Base-by-base conservation (phyloP, 92 coral and sea anemone genomes). In the Paramuricea clavata region DNA sequence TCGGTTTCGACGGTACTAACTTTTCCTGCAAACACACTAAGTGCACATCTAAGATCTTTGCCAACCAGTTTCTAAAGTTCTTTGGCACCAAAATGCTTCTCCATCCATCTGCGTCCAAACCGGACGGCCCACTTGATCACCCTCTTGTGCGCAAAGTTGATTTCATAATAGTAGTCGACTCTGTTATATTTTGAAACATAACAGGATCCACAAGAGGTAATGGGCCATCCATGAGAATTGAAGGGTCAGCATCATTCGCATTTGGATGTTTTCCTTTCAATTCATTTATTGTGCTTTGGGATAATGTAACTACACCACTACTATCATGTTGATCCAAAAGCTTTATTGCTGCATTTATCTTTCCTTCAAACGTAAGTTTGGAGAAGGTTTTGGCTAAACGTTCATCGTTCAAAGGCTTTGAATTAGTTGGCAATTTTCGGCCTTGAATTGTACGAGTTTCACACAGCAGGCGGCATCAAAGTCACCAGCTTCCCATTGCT, bases 391-490 rank as follows among this genome's bases (percentile, higher is more conserved):
- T n/a, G n/a, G n/a, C n/a, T n/a, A 76, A 19, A 43, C 41, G 54
- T 43, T 74, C 83, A 59, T 74, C 83, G 30, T n/a, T n/a, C n/a
- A n/a, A n/a, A n/a, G n/a, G n/a, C n/a, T n/a, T 74, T 50, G 42
- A 72, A 75, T 52, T 3, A 33, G 83, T 23, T 25, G 76, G 62
- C 64, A 76, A 22, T 85, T 57, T 85, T n/a, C n/a, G n/a, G 42
- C 83, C 84, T 61, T 86, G 85, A 28, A 86, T 86, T 9, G 85
- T 77, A 2, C 69, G 42, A n/a, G 87, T 72, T 74, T 87, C 87
- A 42, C 82, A 34, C 70, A 87, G 81, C 54, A 87, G 49, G 3
- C 34, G n/a, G n/a, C 87, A 71, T 34, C 70, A 5, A 87, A 47
- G 42, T 81, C 90, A 31, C 90, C 83, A 33, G 16, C 28, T 42